phyloP scores from a whole-genome alignment of 2,888 invertebrate species.

The Rhagonycha lutea region DNA sequence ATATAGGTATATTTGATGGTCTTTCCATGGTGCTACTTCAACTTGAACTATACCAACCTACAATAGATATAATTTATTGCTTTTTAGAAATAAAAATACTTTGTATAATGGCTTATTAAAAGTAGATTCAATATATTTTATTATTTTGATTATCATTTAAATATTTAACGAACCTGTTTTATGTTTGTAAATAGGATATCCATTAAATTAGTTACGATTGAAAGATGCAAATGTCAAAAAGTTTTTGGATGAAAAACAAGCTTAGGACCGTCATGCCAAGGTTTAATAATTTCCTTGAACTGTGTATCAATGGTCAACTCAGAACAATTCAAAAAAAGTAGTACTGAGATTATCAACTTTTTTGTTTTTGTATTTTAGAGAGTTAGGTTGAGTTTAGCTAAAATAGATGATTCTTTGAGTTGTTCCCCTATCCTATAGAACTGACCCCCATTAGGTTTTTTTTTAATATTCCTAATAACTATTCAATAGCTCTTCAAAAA shows the following conservation, averaged over 20 bases:
- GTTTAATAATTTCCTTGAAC: too few species aligned
- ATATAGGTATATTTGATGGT: background rate
- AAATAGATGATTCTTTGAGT: too few species aligned
- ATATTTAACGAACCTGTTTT: background rate
- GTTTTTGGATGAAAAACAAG: background rate
- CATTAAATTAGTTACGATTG: background rate
- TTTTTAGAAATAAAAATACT: background rate
- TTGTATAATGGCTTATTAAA: background rate
- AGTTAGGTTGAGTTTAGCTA: too few species aligned
- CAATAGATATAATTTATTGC: background rate
- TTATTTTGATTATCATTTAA: background rate
- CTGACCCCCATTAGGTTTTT: too few species aligned
- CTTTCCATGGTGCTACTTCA: background rate
- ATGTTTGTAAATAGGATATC: background rate
- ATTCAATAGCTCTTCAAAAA: too few species aligned
- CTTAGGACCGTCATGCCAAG: too few species aligned
- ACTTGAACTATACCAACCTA: background rate
- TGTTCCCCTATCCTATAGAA: too few species aligned
- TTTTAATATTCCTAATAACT: too few species aligned
- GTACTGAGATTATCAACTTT: too few species aligned
- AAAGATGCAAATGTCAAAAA: background rate
- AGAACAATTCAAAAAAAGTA: too few species aligned
- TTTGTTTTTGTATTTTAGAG: too few species aligned
- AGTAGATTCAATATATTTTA: background rate
- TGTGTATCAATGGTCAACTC: too few species aligned